Evolutionary conservation across 2,113 vertebrate genomes (phyloP).

Genomic region (Megaceryle maxima): DNA sequence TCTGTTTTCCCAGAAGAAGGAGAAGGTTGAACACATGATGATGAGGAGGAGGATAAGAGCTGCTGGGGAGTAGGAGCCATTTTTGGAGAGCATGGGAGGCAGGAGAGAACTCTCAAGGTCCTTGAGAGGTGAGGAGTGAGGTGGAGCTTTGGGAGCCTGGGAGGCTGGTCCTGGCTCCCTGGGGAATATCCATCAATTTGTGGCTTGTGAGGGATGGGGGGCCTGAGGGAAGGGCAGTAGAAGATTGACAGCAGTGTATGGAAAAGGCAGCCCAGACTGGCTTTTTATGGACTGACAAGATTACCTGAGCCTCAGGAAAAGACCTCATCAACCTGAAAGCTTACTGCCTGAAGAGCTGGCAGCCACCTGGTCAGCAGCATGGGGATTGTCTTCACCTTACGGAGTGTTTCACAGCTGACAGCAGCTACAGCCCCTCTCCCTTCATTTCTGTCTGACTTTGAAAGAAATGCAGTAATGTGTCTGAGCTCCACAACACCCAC

Average conservation of each 20-base stretch:
- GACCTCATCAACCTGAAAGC: not conserved
- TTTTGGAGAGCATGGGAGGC: not conserved
- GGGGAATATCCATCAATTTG: not conserved
- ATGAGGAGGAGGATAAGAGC: not conserved
- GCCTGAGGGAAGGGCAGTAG: not conserved
- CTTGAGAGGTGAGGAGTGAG: not conserved
- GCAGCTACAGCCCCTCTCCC: not conserved
- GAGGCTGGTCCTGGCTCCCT: not conserved
- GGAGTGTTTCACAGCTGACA: not conserved
- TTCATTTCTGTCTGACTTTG: not conserved
- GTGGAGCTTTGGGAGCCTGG: not conserved
- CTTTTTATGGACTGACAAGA: not conserved
- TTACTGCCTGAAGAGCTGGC: not conserved
- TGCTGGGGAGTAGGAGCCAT: not conserved
- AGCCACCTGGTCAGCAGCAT: rapidly evolving
- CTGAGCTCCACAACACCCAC: not conserved
- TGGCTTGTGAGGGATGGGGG: not conserved
- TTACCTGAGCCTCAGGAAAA: not conserved
- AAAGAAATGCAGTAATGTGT: not conserved
- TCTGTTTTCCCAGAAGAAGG: not conserved
- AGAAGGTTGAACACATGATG: not conserved
- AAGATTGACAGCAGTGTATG: not conserved
- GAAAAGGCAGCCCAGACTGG: not conserved
- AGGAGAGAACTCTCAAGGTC: not conserved
- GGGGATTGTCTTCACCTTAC: not conserved